Base-by-base conservation (phyloP, 2,113 vertebrate species). In the Lagopus leucura region DNA sequence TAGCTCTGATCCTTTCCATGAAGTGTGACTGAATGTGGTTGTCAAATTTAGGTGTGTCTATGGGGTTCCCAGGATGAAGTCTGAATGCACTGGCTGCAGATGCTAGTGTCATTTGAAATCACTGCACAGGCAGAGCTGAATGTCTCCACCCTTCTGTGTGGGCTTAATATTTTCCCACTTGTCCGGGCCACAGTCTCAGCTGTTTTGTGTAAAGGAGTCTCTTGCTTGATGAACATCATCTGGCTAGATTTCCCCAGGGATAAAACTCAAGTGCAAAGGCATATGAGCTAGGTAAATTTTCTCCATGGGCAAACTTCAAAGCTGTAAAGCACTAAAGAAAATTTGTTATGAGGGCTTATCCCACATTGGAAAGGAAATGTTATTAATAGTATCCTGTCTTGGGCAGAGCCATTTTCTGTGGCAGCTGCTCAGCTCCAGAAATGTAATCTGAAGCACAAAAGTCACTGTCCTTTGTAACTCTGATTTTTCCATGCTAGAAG, bases 401-500 rank as follows among this genome's bases (percentile, higher is more conserved):
- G 42, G 10, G 13, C 50, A 91, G 65, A 91, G 16, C 2, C 40
- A 66, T 76, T 80, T 54, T 74, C 71, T 63, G 47, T 88, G 57
- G 65, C 72, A 71, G 24, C 11, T 64, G 42, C 78, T 82, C 73
- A 78, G 42, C 76, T 90, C 32, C 69, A 91, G 65, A 87, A 64
- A 32, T 18, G 22, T 50, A 66, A 71, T 86, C 30, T 90, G 78
- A 74, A 88, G 77, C 86, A 92, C 80, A 93, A 79, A 24, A 55
- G 42, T 32, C 71, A 27, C 21, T 11, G 61, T 76, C 96, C 88
- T 67, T 47, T 84, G 47, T 73, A 84, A 76, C 57, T 88, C 64
- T 79, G 65, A 64, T 93, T 89, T 92, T 94, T 63, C n/a, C 48
- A 83, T 94, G 60, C 76, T 94, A 15, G 38, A 94, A 88, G 89